Evolutionary conservation across 2,113 vertebrate genomes (phyloP).

Genomic region (Lepus europaeus): DNA sequence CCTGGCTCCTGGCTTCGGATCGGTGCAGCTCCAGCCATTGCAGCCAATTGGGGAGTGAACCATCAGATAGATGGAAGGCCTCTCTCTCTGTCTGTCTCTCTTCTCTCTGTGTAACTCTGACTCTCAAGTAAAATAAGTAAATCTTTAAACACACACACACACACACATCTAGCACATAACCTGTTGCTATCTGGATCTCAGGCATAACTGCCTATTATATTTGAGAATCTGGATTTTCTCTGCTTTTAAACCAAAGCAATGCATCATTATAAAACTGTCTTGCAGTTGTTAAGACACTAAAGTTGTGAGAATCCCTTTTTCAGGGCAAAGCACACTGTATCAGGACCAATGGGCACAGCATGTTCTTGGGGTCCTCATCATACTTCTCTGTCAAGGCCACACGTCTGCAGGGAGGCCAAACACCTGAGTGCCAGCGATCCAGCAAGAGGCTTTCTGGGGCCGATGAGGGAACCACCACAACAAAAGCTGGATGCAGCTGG

Average conservation of each 20-base stretch:
- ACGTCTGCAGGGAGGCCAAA: conserved; percentile 6
- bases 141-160: too few relatives aligned
- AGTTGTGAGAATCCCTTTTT: not conserved
- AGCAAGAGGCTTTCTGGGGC: not conserved
- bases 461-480: not conserved
- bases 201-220: not conserved
- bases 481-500: not conserved
- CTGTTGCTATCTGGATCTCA: not conserved
- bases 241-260: conserved; percentile 44
- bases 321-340: not conserved
- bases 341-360: not conserved
- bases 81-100: too few relatives aligned
- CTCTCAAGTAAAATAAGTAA: too few relatives aligned
- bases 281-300: conserved; percentile 10
- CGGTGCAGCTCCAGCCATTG: too few relatives aligned
- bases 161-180: not conserved
- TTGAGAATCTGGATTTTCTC: not conserved
- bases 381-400: not conserved
- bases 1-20: too few relatives aligned
- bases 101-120: too few relatives aligned
- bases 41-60: too few relatives aligned
- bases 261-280: conserved; percentile 20
- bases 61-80: too few relatives aligned
- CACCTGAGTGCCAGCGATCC: not conserved
- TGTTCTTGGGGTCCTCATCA: not conserved